A percentile compares a stretch with the other conserved stretches of the same genome.
Evolutionary conservation across 1,140 invertebrate genomes (phyloP).

Genomic region (Scaptomyza pallida): DNA sequence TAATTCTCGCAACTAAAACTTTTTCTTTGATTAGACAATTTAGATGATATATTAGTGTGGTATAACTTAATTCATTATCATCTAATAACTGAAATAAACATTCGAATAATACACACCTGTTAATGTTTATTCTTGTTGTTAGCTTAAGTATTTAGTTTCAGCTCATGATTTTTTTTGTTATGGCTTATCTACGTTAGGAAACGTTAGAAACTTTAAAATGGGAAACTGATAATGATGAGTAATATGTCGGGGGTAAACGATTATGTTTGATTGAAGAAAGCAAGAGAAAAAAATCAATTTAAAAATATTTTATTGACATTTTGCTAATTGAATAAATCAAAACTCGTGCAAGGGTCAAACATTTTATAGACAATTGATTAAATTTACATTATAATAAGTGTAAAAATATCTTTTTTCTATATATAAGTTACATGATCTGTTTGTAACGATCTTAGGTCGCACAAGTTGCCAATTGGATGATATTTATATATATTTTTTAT

Average conservation of each 20-base stretch:
- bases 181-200: conserved; percentile 29
- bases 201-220: background rate
- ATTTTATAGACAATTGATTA: conserved; percentile 12
- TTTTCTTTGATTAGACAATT: too few species aligned
- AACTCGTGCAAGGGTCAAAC: conserved; percentile 16
- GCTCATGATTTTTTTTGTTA: conserved; percentile 14
- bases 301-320: conserved; percentile 38
- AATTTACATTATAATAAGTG: background rate
- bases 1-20: too few species aligned
- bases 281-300: background rate
- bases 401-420: conserved; percentile 11
- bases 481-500: conserved; percentile 24
- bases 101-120: conserved; percentile 5
- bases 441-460: conserved; percentile 13
- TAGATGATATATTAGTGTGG: conserved; percentile 14
- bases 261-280: conserved; percentile 1
- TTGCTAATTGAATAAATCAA: conserved; percentile 59
- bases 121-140: conserved; percentile 4
- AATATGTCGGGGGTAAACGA: background rate
- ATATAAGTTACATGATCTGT: conserved; percentile 24
- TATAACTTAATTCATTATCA: conserved; percentile 16
- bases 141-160: conserved; percentile 18
- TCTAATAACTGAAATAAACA: background rate
- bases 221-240: conserved; percentile 16
- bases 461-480: background rate